Conservation (phyloP, 37 sponge, comb jelly and placozoan species). For the Aphrocallistes beatrix region DNA sequence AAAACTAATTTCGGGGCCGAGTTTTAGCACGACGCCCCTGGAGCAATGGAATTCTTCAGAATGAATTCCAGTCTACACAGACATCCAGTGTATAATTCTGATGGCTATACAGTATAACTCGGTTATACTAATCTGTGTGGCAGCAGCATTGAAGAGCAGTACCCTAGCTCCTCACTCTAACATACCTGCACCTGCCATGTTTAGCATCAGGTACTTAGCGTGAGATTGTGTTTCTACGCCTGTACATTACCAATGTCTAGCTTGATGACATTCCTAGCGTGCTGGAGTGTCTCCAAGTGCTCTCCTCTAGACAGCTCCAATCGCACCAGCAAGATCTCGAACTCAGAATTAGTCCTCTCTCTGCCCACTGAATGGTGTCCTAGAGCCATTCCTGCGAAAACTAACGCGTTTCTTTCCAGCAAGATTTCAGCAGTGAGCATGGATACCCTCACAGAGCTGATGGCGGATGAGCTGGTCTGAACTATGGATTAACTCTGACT, state of each 20-base stretch:
- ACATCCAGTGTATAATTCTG: too few relatives aligned
- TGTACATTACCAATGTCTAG: constrained; percentile 38
- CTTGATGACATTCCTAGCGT: constrained; percentile 26
- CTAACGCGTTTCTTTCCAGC: constrained; percentile 27
- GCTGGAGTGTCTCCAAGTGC: constrained; percentile 8
- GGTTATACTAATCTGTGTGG: too few relatives aligned
- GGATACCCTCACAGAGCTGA: constrained; percentile 30
- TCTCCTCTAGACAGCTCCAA: constrained; percentile 26
- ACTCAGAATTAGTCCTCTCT: constrained; percentile 11
- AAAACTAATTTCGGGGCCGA: too few relatives aligned
- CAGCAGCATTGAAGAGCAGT: too few relatives aligned
- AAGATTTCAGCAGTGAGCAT: constrained; percentile 56
- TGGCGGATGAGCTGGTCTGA: too few relatives aligned
- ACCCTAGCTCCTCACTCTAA: too few relatives aligned
- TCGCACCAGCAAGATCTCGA: constrained; percentile 34
- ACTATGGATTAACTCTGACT: too few relatives aligned
- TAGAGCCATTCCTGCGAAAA: constrained; percentile 20
- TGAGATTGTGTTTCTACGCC: constrained; percentile 72
- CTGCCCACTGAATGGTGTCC: constrained; percentile 15
- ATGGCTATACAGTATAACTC: too few relatives aligned
- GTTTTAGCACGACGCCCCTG: too few relatives aligned
- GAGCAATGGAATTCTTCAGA: too few relatives aligned
- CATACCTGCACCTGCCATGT: constrained; percentile 37
- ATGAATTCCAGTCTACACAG: too few relatives aligned
- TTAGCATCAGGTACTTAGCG: constrained; percentile 45